Evolutionary conservation across 2,888 invertebrate genomes (phyloP), one percentile per base, ranked within the genome.

Genomic region (Aphidoletes aphidimyza): DNA sequence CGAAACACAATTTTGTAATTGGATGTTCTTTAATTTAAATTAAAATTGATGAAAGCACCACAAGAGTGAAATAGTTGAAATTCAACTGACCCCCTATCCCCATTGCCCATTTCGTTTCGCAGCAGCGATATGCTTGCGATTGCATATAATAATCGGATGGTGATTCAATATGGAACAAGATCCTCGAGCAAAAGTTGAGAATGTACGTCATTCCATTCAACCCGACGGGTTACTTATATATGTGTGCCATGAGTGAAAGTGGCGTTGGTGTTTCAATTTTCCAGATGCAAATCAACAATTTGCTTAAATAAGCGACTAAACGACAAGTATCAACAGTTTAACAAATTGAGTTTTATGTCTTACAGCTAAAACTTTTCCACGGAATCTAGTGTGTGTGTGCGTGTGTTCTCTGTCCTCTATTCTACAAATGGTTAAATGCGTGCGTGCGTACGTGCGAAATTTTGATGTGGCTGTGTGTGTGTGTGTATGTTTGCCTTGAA

Each of bases 211-310:
- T 54, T 54, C 54, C 6, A 54, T 54, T n/a, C n/a, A n/a, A n/a
- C n/a, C n/a, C n/a, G n/a, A n/a, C n/a, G n/a, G n/a, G n/a, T n/a
- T n/a, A n/a, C n/a, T n/a, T n/a, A n/a, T n/a, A n/a, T n/a, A n/a
- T n/a, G n/a, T n/a, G n/a, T n/a, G 19, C 8, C 6, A 11, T 19
- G 19, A 22, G 22, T 22, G 22, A 54, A 22, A 54, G 22, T 47
- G 6, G 19, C 17, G 47, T 54, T 36, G 54, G 96, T 84, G 93
- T 96, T 88, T 94, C 92, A 87, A 95, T 96, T 87, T 92, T 96
- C 42, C 95, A 96, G 86, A 94, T 96, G 85, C 95, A 96, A 90
- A 93, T 54, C 54, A 22, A 54, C 54, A 54, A 54, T 54, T 54
- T 54, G 54, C 22, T 54, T 54, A 9, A 54, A 54, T 22, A 54